Evolutionary conservation across 2,113 vertebrate species (phyloP).

Genomic region (Datnioides undecimradiatus): DNA sequence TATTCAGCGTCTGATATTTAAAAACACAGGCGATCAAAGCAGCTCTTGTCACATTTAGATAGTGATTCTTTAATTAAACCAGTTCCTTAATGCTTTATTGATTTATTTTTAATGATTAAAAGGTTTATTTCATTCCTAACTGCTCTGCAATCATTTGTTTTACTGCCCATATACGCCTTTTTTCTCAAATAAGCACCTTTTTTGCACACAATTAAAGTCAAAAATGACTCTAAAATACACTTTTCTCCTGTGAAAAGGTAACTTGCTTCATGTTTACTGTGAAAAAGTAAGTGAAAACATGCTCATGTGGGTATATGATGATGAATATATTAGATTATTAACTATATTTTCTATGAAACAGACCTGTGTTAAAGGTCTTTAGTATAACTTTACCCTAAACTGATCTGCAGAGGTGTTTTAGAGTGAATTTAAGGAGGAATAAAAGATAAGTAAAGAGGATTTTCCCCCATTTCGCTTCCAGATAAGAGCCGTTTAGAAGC

Average conservation of each 20-base stretch:
- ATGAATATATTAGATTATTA: background rate
- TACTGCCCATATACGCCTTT: too few relatives aligned
- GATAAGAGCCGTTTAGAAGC: background rate
- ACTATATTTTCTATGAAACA: too few relatives aligned
- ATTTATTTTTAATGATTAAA: background rate
- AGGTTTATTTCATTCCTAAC: background rate
- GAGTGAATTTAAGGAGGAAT: background rate
- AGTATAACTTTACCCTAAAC: background rate
- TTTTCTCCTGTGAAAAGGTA: too few relatives aligned
- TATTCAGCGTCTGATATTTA: background rate
- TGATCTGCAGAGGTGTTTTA: background rate
- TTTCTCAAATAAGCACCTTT: too few relatives aligned
- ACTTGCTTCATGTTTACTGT: background rate
- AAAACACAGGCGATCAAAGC: background rate
- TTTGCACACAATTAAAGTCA: too few relatives aligned
- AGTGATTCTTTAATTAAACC: background rate
- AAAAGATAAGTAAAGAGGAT: background rate
- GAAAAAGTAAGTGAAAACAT: background rate
- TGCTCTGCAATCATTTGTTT: background rate
- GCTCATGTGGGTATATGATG: background rate
- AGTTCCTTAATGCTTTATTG: background rate
- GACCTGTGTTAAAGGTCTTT: too few relatives aligned
- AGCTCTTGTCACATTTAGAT: background rate
- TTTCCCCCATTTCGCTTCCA: background rate
- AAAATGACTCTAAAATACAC: too few relatives aligned